Base-by-base conservation (phyloP, 2,113 vertebrate species). In the Pleuronectes platessa region DNA sequence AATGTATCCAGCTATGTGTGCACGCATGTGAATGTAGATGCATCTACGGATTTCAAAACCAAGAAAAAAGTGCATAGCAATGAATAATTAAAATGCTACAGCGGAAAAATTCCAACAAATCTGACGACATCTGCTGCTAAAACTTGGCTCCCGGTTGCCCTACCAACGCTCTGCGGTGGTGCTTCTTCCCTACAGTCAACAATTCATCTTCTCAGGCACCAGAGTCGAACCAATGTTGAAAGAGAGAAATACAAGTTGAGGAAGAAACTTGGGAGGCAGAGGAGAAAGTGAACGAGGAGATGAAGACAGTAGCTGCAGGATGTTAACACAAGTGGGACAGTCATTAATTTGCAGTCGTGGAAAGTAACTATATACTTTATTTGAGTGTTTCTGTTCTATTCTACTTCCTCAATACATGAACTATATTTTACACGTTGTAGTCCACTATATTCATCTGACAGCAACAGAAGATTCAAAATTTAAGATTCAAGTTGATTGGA, bases 81-180 rank as follows among this genome's bases (percentile, higher is more conserved):
- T 86, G 18, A 83, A 85, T 87, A 56, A 89, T 86, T 85, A 17
- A 89, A 73, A 67, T n/a, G 60, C 59, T 68, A 68, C 27, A 67
- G 54, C 3, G 42, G 35, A 40, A 78, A 76, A 67, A 51, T 6
- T 47, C 71, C 47, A 61, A n/a, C 71, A 64, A 79, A 59, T 74
- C 59, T 74, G 76, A 79, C 81, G 68, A 86, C 68, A 77, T 80
- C 54, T 60, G 26, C 71, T 53, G 56, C 73, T 37, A 61, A 47
- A 84, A 81, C 62, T 13, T 40, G 1, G 18, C 4, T 81, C 81
- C 71, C 68, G 23, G 20, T 17, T 18, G 76, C 49, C 35, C 24
- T 2, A 24, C 5, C 21, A 18, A 53, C 12, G 17, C 49, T 72
- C 31, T 1, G 31, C 31, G 31, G 1, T 31, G 31, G 31, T 31